phyloP scores from a whole-genome alignment of 2,113 vertebrate genomes.

The Burhinus bistriatus region DNA sequence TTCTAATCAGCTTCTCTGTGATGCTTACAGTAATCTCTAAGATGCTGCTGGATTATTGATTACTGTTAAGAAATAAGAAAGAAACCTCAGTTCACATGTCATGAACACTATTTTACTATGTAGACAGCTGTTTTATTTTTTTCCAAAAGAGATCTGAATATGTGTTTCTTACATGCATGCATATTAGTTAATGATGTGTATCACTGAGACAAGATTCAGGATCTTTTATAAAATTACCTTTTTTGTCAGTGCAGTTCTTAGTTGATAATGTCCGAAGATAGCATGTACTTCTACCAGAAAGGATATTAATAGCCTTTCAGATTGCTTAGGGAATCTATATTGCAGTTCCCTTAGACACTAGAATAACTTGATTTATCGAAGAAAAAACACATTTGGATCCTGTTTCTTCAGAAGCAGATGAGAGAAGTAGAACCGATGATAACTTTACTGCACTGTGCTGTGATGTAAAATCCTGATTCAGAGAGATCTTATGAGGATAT shows the following conservation, averaged over 20 bases:
- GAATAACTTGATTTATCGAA: not conserved
- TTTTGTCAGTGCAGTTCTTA: not conserved
- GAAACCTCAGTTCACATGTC: not conserved
- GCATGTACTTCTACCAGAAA: not conserved
- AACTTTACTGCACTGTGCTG: not conserved
- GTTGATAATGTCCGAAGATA: not conserved
- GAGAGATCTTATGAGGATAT: not conserved
- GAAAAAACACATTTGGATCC: not conserved
- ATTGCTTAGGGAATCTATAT: not conserved
- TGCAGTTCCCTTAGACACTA: not conserved
- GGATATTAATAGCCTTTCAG: not conserved
- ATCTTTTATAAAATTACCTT: not conserved
- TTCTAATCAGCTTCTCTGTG: conserved; percentile 2
- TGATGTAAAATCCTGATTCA: not conserved
- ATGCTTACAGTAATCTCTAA: not conserved
- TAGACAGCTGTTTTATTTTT: not conserved
- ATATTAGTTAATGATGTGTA: not conserved
- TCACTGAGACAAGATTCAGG: not conserved
- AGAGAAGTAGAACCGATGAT: not conserved
- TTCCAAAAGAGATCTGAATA: not conserved
- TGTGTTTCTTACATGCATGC: not conserved
- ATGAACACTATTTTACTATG: not conserved
- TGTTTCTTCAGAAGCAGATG: not conserved
- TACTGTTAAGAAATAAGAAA: not conserved
- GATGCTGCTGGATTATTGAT: not conserved